Evolutionary conservation across 2,113 vertebrate genomes (phyloP), one percentile per base, ranked within the genome.

Genomic region (Pterophyllum scalare): DNA sequence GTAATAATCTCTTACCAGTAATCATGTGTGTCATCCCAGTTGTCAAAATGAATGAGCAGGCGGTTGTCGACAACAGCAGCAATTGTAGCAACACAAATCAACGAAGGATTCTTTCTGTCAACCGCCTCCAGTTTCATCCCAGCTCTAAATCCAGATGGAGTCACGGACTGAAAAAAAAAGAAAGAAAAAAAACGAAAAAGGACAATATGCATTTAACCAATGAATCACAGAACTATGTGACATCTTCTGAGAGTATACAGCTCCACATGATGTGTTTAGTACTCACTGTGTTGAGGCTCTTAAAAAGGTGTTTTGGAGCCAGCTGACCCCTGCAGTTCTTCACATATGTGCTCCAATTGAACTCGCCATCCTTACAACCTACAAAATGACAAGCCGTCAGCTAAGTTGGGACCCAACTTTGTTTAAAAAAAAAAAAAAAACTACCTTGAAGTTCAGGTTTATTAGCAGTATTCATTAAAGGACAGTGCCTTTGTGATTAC

Each of bases 111-210:
- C 94, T 97, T 99, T 83, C 95, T 96, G 95, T 98, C 96, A 1
- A 98, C 90, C 1, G 97, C 97, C 91, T 98, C 97, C 46, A 98
- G 92, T 64, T 99, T 99, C 98, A 98, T 98, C 31, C 98, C 97
- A 24, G 97, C 84, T 86, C 97, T 96, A 79, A 99, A 97, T 9
- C 97, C 97, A 83, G 97, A 98, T 0, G 97, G 97, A 2, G 96
- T 97, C 81, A 97, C 95, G 20, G 97, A 96, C 97, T 98, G 77
- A 26, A 87, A 77, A 38, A 26, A 35, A 46, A 84, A 77, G 31
- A 31, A 28, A 26, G 2, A 60, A 4, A 35, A 3, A 54, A 10
- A 65, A 49, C 35, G 3, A 65, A 56, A 72, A 22, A 22, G 3
- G 40, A 4, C 1, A 0, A 61, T 0, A 56, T 13, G 56, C n/a